Evolutionary conservation across 2,888 invertebrate genomes (phyloP).

Genomic region (Steinernema scapterisci): DNA sequence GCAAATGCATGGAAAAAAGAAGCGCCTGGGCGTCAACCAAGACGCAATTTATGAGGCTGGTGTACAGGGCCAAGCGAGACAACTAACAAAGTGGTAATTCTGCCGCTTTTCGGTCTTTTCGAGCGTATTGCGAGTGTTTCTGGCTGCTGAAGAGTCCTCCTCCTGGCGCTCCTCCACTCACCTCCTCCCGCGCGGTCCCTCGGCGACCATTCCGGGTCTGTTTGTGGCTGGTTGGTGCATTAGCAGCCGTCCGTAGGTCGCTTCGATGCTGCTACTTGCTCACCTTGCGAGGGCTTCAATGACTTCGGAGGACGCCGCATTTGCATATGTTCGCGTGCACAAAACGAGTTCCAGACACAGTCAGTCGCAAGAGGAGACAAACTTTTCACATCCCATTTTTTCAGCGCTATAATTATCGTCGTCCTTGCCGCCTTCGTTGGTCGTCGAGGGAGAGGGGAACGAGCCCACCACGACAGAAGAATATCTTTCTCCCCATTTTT

Average conservation of each 20-base stretch:
- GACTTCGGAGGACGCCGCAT: background rate
- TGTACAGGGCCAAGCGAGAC: conserved; percentile 9
- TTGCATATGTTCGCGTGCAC: background rate
- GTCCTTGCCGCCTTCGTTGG: background rate
- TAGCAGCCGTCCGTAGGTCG: background rate
- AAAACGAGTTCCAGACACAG: conserved; percentile 27
- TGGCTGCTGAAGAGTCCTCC: background rate
- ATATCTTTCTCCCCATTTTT: background rate
- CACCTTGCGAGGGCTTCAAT: background rate
- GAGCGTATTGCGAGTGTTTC: background rate
- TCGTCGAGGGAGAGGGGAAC: conserved; percentile 20
- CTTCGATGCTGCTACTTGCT: background rate
- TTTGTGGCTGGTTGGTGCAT: conserved; percentile 1
- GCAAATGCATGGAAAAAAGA: conserved; percentile 17
- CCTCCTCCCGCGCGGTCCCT: background rate
- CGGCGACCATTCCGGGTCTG: background rate
- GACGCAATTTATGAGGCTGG: conserved; percentile 21
- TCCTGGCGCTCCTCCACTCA: background rate
- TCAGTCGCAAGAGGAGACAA: conserved; percentile 22
- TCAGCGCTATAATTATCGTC: conserved; percentile 27
- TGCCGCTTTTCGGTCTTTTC: too few relatives aligned
- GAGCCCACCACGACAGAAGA: too few relatives aligned
- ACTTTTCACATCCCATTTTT: conserved; percentile 32
- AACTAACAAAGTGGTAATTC: conserved; percentile 7
- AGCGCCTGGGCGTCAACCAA: background rate